Evolutionary conservation across 2,113 vertebrate genomes (phyloP), one percentile per base, ranked within the genome.

Genomic region (Eleginops maclovinus): DNA sequence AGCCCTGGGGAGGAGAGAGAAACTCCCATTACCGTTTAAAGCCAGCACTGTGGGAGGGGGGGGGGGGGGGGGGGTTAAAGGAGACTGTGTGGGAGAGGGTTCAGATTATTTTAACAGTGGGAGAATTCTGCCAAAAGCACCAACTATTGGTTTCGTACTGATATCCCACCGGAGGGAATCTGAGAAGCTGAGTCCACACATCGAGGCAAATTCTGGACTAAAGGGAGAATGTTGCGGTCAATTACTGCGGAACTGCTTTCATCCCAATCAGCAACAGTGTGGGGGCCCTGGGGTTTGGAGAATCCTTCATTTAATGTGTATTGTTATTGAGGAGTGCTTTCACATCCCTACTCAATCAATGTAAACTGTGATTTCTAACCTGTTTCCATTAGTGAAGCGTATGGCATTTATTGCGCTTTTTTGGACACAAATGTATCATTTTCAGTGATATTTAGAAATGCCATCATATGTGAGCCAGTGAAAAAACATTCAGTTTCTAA

Each of bases 1-100:
- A 88, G 10, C 94, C 96, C 97, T 99, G 90, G 72, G 62, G 56
- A 65, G 80, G 74, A 77, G 79, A 74, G 59, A 40, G 14, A 84
- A 76, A 82, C 66, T 77, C 75, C 59, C 49, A 60, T 88, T 64
- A 90, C 54, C 54, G 65, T 19, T 68, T 65, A 40, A 62, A 76
- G 53, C 6, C 15, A 51, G 63, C 46, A 49, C 46, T 47, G n/a
- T n/a, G n/a, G n/a, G n/a, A n/a, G n/a, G n/a, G n/a, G n/a, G 54
- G 61, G 74, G 36, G 43, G 51, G 36, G 47, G 54, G 62, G 75
- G 36, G 46, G 51, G 36, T 77, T 71, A 16, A 8, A 41, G n/a
- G 75, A 72, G 71, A 31, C 58, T 28, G 66, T 59, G 77, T 59
- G 76, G 78, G 74, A 65, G 69, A 50, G 21, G 55, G 49, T 16